Base-by-base conservation (phyloP, 2,113 vertebrate species). In the Scomber scombrus region DNA sequence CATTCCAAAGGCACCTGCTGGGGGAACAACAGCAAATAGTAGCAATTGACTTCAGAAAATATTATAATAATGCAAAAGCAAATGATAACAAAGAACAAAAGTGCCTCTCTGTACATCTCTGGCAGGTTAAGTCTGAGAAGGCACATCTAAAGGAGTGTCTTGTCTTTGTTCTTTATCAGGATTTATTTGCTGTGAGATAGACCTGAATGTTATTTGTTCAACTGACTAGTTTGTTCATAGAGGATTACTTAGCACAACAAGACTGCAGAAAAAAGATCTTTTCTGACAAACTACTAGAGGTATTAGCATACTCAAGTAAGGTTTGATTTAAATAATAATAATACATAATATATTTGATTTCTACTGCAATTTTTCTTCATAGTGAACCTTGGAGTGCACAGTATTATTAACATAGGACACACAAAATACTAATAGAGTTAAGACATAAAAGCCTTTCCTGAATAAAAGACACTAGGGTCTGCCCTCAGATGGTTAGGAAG, bases 151-250 rank as follows among this genome's bases (percentile, higher is more conserved):
- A 71, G 11, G 23, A 21, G 23, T 29, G 66, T 51, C n/a, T 13
- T 60, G 43, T 7, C 52, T 77, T 80, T 85, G 52, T 75, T 77
- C 43, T 68, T 58, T 21, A 45, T 71, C 0, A 1, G 31, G 60
- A 31, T 55, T 26, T 64, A 55, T 65, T 76, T 71, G 71, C 67
- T 50, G 18, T 26, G 46, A 49, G 34, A 61, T 16, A 77, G 29
- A 49, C 12, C 19, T 47, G 40, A 21, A 23, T 51, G 46, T 69
- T 70, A 19, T 50, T 75, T 51, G 15, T 19, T 58, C 21, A 47
- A 54, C 49, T n/a, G 18, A 73, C 4, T 23, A 0, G 10, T 29
- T 23, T 75, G 19, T 49, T 71, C 46, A 45, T n/a, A 14, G 55
- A 68, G 65, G 61, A 68, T 49, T 46, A 16, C 19, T 15, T 19